A percentile compares a stretch with the other conserved stretches of the same genome.
These are phyloP conservation scores for Apodemia zela DNA, from an alignment of 2,888 invertebrate species.

Conservation along the genomic window DNA sequence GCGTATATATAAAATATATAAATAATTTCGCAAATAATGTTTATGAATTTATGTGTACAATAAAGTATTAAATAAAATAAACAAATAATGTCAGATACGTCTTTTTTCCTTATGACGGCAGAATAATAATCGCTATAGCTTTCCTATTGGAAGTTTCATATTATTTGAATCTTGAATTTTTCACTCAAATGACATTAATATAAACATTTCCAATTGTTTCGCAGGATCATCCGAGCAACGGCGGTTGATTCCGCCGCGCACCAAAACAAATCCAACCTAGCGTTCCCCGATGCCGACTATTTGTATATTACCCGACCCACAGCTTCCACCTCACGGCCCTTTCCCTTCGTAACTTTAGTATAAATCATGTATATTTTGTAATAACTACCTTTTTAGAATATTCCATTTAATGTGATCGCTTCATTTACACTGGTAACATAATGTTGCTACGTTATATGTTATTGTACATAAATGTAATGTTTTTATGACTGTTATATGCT, in stretches of 20 bases:
- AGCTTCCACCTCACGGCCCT: constrained; percentile 12
- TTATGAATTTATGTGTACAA: too few species aligned
- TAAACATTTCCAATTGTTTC: constrained; percentile 11
- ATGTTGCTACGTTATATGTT: constrained; percentile 10
- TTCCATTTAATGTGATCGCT: constrained; percentile 15
- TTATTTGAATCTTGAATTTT: too few species aligned
- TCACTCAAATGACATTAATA: neutral
- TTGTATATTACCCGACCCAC: neutral
- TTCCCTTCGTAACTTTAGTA: neutral
- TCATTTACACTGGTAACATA: constrained; percentile 4
- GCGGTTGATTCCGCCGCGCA: constrained; percentile 52
- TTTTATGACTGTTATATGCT: constrained; percentile 9
- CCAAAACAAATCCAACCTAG: constrained; percentile 20
- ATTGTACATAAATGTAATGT: constrained; percentile 14
- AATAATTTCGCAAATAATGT: too few species aligned
- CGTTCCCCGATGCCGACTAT: constrained; percentile 14
- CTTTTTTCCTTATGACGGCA: too few species aligned
- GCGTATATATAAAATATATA: too few species aligned
- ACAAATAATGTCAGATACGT: too few species aligned
- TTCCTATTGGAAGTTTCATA: too few species aligned
- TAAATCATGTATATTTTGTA: constrained; percentile 16
- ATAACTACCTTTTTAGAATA: constrained; percentile 12
- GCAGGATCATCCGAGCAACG: constrained; percentile 70
- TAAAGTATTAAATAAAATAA: too few species aligned
- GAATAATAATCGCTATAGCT: too few species aligned